Evolutionary conservation across 2,888 invertebrate genomes (phyloP), one percentile per base, ranked within the genome.

Genomic region (Glomeris marginata): DNA sequence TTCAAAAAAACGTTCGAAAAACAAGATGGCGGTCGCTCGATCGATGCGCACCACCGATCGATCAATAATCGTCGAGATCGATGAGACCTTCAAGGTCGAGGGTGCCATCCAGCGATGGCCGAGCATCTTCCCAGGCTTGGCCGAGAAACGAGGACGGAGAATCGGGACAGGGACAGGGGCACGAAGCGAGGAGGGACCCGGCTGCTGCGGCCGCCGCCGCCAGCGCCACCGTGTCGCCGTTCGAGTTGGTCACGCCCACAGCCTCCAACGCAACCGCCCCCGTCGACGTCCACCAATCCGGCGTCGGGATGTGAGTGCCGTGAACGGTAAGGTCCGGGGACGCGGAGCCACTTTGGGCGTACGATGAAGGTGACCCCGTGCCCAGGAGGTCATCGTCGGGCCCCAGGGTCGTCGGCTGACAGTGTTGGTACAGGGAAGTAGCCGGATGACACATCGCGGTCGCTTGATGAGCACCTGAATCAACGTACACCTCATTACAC

Each of bases 11-110:
- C 8, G 28, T 5, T 28, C 28, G 28, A 28, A 28, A 28, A 5
- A 28, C n/a, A 28, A 28, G 8, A 28, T 28, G 28, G 28, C 28
- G 28, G 4, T 3, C 28, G 8, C 8, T 3, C 8, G 4, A 38
- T 5, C 13, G 16, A 21, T 8, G 28, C 28, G 8, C 8, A 10
- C 8, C 40, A 38, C 2, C 13, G 16, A 21, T 16, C 13, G 28
- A 34, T 45, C 45, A 47, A 37, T 47, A 47, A n/a, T 13, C 44
- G 35, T 53, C 51, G n/a, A 53, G 41, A 41, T 53, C 53, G 15
- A 53, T 51, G 13, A 53, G 46, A 6, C 53, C 53, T 15, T 53
- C 53, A 3, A 53, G 42, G 42, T 53, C 53, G 18, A 53, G 45
- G 15, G 41, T 16, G 13, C 35, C 45, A 18, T 53, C 53, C 20